Conservation (phyloP, 2,797 vertebrate genomes). For the Bradypodion ventrale region DNA sequence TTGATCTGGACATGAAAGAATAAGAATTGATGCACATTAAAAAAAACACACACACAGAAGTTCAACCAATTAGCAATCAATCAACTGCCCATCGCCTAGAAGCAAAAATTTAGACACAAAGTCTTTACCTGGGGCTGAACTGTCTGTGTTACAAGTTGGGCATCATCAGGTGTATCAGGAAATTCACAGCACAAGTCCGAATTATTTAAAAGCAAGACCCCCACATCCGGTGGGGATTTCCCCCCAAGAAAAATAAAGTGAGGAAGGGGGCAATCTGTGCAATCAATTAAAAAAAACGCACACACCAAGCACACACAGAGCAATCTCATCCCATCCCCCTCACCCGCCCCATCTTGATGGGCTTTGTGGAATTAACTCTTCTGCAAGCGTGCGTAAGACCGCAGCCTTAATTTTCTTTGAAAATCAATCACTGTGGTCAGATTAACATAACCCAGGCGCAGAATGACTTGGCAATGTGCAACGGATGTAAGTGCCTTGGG, state of each 20-base stretch:
- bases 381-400: background rate
- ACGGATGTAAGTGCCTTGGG: background rate
- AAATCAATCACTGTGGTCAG: background rate
- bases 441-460: background rate
- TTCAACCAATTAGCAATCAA: no score
- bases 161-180: background rate
- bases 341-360: no score
- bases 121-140: background rate
- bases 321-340: no score
- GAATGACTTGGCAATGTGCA: background rate
- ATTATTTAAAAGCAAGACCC: background rate
- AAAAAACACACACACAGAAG: no score
- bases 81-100: background rate
- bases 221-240: background rate
- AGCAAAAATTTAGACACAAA: background rate
- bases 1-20: no score
- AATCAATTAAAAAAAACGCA: no score
- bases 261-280: background rate
- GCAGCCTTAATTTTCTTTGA: background rate
- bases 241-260: background rate
- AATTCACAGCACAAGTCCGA: background rate
- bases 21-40: no score
- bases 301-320: background rate
- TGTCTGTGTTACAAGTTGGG: no score
- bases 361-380: background rate